phyloP scores from a whole-genome alignment of 2,888 invertebrate species.

The Andrena bicolor region DNA sequence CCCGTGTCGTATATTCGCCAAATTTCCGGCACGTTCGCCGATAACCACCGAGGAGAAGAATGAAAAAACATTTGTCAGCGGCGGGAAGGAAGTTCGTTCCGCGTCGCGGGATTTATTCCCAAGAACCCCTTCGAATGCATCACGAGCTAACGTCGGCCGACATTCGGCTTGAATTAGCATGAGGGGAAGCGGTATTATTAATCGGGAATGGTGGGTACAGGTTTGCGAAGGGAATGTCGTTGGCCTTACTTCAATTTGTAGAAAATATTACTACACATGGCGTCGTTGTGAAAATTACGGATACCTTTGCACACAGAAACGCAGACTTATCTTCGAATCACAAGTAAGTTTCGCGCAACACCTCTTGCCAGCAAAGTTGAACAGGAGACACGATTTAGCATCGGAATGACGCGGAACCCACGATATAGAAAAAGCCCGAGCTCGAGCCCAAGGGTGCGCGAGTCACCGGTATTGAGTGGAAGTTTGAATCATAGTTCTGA shows the following conservation, averaged over 20 bases:
- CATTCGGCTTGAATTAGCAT: constrained; percentile 26
- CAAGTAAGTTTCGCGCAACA: constrained; percentile 19
- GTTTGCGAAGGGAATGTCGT: too few species aligned
- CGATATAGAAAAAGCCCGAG: constrained; percentile 7
- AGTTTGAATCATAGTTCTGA: constrained; percentile 56
- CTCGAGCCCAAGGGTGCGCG: not conserved
- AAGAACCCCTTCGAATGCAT: constrained; percentile 40
- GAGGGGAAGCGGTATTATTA: not conserved
- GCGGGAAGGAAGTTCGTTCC: constrained; percentile 48
- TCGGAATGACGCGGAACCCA: not conserved
- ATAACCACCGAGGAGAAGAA: constrained; percentile 51
- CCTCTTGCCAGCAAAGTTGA: not conserved
- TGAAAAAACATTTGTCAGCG: constrained; percentile 58
- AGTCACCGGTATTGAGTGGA: constrained; percentile 23
- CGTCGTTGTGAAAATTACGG: too few species aligned
- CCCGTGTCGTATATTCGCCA: constrained; percentile 63
- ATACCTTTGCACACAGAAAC: not conserved
- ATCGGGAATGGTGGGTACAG: too few species aligned
- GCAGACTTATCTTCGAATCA: constrained; percentile 1
- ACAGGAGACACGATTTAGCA: constrained; percentile 3
- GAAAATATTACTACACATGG: too few species aligned
- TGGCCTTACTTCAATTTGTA: too few species aligned
- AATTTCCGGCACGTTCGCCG: constrained; percentile 62
- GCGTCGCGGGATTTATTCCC: constrained; percentile 41
- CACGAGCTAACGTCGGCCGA: constrained; percentile 36